Conservation (phyloP, 2,797 vertebrate genomes). For the Spheniscus humboldti region DNA sequence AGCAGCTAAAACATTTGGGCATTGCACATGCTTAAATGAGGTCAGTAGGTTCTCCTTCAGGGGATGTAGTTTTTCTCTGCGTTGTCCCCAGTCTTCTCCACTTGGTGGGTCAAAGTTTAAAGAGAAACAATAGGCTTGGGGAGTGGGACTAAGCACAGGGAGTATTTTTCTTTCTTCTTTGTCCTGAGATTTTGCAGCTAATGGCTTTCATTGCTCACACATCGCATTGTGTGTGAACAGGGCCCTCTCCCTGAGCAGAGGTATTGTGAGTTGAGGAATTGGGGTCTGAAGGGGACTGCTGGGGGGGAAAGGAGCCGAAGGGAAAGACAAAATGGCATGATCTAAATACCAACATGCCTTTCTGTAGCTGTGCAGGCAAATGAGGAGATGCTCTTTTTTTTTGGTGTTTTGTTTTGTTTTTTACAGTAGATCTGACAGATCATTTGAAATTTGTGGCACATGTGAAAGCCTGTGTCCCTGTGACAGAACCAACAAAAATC, state of each 20-base stretch:
- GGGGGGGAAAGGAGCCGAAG: background rate
- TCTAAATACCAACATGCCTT: background rate
- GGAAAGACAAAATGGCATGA: background rate
- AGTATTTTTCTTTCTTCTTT: background rate
- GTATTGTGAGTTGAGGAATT: background rate
- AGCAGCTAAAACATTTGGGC: background rate
- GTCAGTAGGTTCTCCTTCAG: background rate
- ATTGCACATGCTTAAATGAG: background rate
- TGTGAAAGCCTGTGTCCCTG: background rate
- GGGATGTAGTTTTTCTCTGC: background rate
- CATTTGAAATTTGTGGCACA: background rate
- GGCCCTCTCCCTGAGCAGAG: background rate
- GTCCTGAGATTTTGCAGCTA: background rate
- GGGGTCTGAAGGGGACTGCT: background rate
- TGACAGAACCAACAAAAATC: background rate
- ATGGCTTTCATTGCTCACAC: background rate
- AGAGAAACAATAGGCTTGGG: background rate
- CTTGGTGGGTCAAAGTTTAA: background rate
- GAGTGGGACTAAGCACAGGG: background rate
- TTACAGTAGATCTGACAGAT: background rate
- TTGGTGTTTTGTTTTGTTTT: background rate
- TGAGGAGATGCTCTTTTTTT: background rate
- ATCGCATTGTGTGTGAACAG: background rate
- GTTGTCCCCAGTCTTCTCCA: fast-evolving
- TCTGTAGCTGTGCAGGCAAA: background rate